These are phyloP conservation scores for Hecatera dysodea DNA, from an alignment of 2,888 invertebrate species.

Conservation along the genomic window DNA sequence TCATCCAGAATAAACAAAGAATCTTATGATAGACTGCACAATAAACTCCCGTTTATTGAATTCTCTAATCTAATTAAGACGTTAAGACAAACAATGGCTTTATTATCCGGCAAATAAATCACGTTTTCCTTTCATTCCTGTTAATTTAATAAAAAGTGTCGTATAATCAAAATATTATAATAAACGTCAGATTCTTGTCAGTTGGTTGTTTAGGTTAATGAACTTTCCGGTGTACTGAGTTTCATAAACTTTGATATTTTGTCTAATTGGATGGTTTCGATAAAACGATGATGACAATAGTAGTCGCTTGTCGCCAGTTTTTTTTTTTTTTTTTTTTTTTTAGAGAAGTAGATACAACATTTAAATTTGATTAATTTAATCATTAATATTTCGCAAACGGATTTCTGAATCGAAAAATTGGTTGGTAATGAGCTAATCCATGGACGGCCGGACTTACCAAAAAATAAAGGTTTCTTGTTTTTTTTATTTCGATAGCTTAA, in stretches of 20 bases:
- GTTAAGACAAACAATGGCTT: slow-evolving; percentile 70
- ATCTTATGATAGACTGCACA: slow-evolving; percentile 36
- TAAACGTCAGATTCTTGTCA: slow-evolving; percentile 66
- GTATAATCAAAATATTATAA: slow-evolving; percentile 73
- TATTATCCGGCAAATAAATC: slow-evolving; percentile 73
- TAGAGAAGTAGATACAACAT: not conserved
- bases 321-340: not conserved
- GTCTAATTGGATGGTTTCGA: not conserved
- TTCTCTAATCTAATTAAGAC: slow-evolving; percentile 53
- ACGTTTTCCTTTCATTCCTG: slow-evolving; percentile 68
- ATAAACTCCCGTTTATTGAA: slow-evolving; percentile 57
- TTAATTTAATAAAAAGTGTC: slow-evolving; percentile 74
- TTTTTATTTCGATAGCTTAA: no score
- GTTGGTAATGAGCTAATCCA: not conserved
- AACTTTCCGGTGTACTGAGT: not conserved
- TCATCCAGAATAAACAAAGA: slow-evolving; percentile 21
- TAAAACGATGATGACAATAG: not conserved
- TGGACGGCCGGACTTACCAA: no score
- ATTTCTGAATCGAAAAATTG: not conserved
- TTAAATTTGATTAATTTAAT: no score
- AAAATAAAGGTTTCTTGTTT: no score
- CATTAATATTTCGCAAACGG: not conserved
- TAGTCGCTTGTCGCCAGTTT: not conserved
- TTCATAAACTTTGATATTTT: not conserved
- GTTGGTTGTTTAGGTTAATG: not conserved